These are phyloP conservation scores for Agrenia bidenticulata DNA, from an alignment of 2,888 invertebrate genomes.

Conservation along the genomic window DNA sequence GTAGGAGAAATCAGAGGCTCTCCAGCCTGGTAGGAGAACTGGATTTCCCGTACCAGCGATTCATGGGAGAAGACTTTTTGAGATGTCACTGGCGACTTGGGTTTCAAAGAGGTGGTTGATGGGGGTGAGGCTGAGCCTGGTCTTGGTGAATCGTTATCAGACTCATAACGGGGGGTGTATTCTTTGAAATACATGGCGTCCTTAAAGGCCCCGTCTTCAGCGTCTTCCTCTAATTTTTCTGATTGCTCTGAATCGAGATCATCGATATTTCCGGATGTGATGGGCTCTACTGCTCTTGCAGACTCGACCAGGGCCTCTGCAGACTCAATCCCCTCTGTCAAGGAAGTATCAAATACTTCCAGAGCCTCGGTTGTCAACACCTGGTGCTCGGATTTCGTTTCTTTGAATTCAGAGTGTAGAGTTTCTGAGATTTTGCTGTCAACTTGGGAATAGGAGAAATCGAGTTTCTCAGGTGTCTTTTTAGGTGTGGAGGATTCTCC, in stretches of 20 bases:
- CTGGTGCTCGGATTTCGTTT: slow-evolving; percentile 17
- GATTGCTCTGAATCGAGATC: slow-evolving; percentile 4
- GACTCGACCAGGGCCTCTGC: background rate
- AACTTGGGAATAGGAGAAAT: slow-evolving; percentile 19
- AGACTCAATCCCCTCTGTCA: slow-evolving; percentile 15
- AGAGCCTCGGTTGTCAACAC: slow-evolving; percentile 40
- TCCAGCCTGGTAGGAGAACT: slow-evolving; percentile 42
- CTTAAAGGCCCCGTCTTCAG: slow-evolving; percentile 17
- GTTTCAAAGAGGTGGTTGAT: slow-evolving; percentile 47
- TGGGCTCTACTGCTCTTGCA: background rate
- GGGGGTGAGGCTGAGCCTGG: slow-evolving; percentile 41
- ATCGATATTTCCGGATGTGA: background rate
- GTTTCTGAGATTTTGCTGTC: slow-evolving; percentile 4
- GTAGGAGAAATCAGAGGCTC: slow-evolving; percentile 3
- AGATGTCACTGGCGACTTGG: slow-evolving; percentile 45
- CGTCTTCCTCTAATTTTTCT: background rate
- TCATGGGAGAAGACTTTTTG: slow-evolving; percentile 38
- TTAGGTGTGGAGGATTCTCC: slow-evolving; percentile 14
- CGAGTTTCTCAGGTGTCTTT: slow-evolving; percentile 20
- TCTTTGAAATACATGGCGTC: slow-evolving; percentile 43
- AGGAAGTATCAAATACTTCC: slow-evolving; percentile 26
- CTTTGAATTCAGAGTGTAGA: background rate
- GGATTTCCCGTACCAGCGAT: slow-evolving; percentile 45
- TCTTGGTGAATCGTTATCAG: slow-evolving; percentile 28
- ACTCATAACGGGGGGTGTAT: slow-evolving; percentile 34